phyloP scores from a whole-genome alignment of 1,140 invertebrate species.

The Drosophila serrata region DNA sequence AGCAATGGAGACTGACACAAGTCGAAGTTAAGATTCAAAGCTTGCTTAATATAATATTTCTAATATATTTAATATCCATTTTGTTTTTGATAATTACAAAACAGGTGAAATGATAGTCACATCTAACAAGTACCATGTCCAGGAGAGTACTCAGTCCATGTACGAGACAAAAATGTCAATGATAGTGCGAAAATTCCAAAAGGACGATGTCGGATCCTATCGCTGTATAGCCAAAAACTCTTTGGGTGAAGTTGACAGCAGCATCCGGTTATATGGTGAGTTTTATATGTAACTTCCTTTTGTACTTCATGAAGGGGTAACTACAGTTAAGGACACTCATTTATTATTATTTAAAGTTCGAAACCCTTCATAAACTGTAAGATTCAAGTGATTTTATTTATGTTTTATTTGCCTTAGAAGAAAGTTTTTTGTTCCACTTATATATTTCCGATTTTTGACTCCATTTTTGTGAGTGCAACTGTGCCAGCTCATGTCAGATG shows the following conservation, averaged over 20 bases:
- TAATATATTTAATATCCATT: neutral
- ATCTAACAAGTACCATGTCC: slow-evolving; percentile 93
- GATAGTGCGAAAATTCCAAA: slow-evolving; percentile 91
- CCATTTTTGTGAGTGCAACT: neutral
- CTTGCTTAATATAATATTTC: slow-evolving; percentile 6
- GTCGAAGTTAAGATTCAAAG: neutral
- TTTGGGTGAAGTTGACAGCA: slow-evolving; percentile 94
- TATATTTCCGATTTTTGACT: neutral
- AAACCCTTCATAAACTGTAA: no score
- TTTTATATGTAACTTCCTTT: slow-evolving; percentile 8
- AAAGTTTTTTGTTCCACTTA: neutral
- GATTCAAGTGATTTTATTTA: neutral
- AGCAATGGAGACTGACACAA: neutral
- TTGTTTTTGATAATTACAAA: slow-evolving; percentile 18
- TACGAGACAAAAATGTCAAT: slow-evolving; percentile 95
- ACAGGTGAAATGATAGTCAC: slow-evolving; percentile 94
- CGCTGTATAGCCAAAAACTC: slow-evolving; percentile 96
- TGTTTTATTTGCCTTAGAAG: neutral
- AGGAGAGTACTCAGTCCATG: slow-evolving; percentile 89
- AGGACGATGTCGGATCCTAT: slow-evolving; percentile 94
- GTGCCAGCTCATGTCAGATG: neutral
- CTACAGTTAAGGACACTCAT: neutral
- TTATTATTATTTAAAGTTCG: no score
- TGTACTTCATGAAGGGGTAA: neutral
- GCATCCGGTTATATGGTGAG: slow-evolving; percentile 95